A percentile compares a stretch with the other conserved stretches of the same genome.
Conservation (phyloP, 2,797 vertebrate genomes). For the Eospalax fontanierii region DNA sequence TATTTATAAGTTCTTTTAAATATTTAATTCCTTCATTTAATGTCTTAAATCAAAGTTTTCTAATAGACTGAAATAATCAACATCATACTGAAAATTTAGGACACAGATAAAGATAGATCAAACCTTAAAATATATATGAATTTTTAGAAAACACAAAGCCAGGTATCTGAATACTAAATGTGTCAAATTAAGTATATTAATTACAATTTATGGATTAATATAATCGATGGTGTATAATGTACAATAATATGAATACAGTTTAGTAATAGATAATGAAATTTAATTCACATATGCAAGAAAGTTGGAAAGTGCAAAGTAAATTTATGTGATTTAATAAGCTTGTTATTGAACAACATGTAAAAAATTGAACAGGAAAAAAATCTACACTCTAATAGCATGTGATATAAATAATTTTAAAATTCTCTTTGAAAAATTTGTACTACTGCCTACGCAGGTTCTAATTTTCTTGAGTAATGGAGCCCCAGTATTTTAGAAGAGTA, state of each 20-base stretch:
- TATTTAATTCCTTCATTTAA: constrained; percentile 82
- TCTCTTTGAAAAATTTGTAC: constrained; percentile 88
- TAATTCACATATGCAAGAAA: constrained; percentile 80
- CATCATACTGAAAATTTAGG: constrained; percentile 68
- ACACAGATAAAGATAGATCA: constrained; percentile 64
- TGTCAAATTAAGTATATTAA: constrained; percentile 83
- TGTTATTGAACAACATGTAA: constrained; percentile 86
- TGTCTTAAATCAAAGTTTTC: constrained; percentile 73
- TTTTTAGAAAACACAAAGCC: constrained; percentile 73
- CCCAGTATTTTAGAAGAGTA: constrained; percentile 85
- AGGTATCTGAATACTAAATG: constrained; percentile 68
- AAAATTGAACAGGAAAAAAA: constrained; percentile 83
- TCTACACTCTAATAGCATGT: constrained; percentile 82
- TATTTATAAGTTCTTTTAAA: constrained; percentile 81
- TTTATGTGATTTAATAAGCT: constrained; percentile 90
- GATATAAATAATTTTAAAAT: constrained; percentile 86
- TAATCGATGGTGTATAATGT: constrained; percentile 70
- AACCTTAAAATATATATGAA: constrained; percentile 73
- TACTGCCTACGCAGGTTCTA: constrained; percentile 82
- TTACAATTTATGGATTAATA: constrained; percentile 87
- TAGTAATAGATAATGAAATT: constrained; percentile 79
- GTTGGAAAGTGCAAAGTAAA: constrained; percentile 87
- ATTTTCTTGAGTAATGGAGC: constrained; percentile 85
- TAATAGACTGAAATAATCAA: constrained; percentile 78
- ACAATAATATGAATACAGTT: constrained; percentile 76